These are phyloP conservation scores for Cantharis flavilabris DNA, from an alignment of 2,888 invertebrate species.

Conservation along the genomic window DNA sequence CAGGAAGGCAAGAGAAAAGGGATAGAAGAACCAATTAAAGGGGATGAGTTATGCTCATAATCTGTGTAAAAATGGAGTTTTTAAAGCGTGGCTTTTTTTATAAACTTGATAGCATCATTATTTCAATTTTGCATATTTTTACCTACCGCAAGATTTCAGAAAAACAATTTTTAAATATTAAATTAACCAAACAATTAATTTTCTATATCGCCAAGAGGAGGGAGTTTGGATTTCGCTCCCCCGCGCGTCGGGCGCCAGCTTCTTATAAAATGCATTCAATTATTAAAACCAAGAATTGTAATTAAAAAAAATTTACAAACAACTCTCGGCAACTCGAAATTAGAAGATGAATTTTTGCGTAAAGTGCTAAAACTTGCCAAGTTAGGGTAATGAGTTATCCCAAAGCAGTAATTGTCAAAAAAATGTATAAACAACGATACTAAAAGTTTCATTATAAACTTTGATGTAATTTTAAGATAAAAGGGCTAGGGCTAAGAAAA, in stretches of 20 bases:
- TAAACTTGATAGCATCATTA: slow-evolving; percentile 14
- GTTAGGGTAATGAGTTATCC: slow-evolving; percentile 36
- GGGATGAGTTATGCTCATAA: slow-evolving; percentile 39
- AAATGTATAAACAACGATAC: slow-evolving; percentile 41
- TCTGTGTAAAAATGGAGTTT: slow-evolving; percentile 40
- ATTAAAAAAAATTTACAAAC: not conserved
- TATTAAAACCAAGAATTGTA: not conserved
- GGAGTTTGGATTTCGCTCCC: not conserved
- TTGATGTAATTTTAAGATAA: slow-evolving; percentile 35
- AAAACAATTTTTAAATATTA: slow-evolving; percentile 1
- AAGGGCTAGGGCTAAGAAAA: slow-evolving; percentile 25
- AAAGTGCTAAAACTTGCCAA: slow-evolving; percentile 1
- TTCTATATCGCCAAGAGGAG: not conserved
- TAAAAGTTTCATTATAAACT: slow-evolving; percentile 39
- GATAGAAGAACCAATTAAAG: slow-evolving; percentile 35
- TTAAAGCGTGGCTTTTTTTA: slow-evolving; percentile 12
- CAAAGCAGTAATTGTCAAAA: slow-evolving; percentile 38
- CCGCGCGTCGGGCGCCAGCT: not conserved
- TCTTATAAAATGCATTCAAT: not conserved
- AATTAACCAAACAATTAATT: slow-evolving; percentile 1
- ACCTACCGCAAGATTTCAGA: not conserved
- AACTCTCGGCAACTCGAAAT: not conserved
- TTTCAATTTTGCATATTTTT: slow-evolving; percentile 21
- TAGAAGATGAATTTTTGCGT: not conserved
- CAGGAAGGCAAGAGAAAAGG: slow-evolving; percentile 20